Conservation (phyloP, 1,140 invertebrate species). For the Ridgeia piscesae region DNA sequence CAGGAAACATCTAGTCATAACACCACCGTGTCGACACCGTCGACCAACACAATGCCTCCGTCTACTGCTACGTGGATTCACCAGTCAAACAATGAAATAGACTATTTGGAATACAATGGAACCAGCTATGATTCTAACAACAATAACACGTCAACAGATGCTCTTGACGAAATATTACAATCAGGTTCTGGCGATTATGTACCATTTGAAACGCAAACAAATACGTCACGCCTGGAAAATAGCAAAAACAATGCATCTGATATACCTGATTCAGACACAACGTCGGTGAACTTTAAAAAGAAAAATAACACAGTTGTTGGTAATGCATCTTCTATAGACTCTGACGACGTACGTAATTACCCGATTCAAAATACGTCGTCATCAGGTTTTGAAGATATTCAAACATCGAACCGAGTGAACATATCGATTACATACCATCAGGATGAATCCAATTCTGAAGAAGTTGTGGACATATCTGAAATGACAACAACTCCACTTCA, state of each 20-base stretch:
- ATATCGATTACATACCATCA: background rate
- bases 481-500: background rate
- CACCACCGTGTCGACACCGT: background rate
- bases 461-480: background rate
- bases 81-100: background rate
- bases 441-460: background rate
- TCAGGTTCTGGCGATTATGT: background rate
- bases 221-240: background rate
- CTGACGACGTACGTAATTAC: background rate
- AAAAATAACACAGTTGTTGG: background rate
- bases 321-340: background rate
- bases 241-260: background rate
- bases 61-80: background rate
- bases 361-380: background rate
- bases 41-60: background rate
- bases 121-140: background rate
- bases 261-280: background rate
- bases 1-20: background rate
- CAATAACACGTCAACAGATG: background rate
- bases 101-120: background rate
- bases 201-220: background rate
- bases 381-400: background rate
- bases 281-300: background rate
- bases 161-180: background rate
- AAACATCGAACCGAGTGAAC: background rate